These are phyloP conservation scores for Cariama cristata DNA, from an alignment of 2,113 vertebrate species.

Conservation along the genomic window DNA sequence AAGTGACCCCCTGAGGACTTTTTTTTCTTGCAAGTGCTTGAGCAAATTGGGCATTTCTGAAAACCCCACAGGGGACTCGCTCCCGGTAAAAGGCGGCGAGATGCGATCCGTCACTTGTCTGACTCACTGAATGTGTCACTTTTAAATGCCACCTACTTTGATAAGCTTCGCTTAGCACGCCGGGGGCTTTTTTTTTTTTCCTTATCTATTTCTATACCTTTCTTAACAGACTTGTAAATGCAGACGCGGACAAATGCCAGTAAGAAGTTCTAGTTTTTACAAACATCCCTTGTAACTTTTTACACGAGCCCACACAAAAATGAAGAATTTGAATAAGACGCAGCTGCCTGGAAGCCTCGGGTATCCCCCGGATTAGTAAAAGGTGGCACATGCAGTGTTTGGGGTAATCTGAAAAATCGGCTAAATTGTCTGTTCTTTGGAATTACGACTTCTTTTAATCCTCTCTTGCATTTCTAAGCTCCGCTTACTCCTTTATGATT, in stretches of 20 bases:
- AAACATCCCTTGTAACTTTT: background rate
- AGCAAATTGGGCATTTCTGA: background rate
- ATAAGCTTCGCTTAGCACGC: background rate
- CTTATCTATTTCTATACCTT: background rate
- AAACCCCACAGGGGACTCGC: background rate
- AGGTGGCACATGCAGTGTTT: background rate
- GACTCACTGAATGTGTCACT: background rate
- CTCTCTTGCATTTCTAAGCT: background rate
- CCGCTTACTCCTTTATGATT: background rate
- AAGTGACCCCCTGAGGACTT: background rate
- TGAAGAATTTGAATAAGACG: fast-evolving
- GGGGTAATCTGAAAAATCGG: background rate
- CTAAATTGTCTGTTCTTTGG: background rate
- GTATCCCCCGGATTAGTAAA: background rate
- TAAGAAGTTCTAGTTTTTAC: background rate
- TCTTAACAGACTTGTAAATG: background rate
- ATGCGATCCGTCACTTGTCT: background rate
- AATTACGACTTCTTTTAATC: background rate
- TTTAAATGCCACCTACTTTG: background rate
- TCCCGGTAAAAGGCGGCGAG: background rate
- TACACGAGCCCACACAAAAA: background rate
- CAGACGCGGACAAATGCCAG: background rate
- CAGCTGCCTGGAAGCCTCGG: fast-evolving
- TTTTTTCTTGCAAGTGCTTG: background rate
- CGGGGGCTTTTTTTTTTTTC: background rate